Evolutionary conservation across 2,888 invertebrate species (phyloP).

Genomic region (Drosophila anomalata): DNA sequence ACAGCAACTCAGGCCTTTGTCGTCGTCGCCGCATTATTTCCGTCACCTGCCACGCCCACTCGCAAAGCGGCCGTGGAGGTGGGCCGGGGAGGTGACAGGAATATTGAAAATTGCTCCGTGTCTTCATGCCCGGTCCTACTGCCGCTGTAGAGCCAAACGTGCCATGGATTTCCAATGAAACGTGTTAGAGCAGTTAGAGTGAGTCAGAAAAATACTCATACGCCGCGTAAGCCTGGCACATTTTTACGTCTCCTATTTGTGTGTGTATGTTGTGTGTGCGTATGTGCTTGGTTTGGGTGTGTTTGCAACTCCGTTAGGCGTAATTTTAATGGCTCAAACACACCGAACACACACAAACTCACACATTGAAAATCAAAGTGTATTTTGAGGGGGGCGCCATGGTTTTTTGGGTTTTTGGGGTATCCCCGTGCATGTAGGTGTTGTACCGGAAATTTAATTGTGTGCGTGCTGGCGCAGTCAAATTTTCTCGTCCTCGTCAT

Average conservation of each 20-base stretch:
- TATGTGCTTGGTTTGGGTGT: conserved; percentile 22
- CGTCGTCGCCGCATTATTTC: conserved; percentile 68
- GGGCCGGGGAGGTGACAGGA: conserved; percentile 33
- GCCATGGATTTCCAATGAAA: conserved; percentile 76
- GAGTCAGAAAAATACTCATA: conserved; percentile 63
- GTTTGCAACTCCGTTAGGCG: conserved; percentile 62
- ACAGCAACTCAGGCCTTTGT: conserved; percentile 54
- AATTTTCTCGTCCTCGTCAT: conserved; percentile 50
- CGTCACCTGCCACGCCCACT: conserved; percentile 69
- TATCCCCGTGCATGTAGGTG: conserved; percentile 62
- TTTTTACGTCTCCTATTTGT: conserved; percentile 59
- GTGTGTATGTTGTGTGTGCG: conserved; percentile 43
- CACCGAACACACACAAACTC: conserved; percentile 37
- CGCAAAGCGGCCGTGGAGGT: neutral
- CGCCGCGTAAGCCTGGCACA: conserved; percentile 58
- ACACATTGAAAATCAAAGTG: conserved; percentile 61
- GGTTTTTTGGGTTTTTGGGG: conserved; percentile 14
- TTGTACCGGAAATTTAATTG: conserved; percentile 76
- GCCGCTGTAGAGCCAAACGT: conserved; percentile 60
- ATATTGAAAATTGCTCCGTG: conserved; percentile 67
- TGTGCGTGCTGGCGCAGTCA: conserved; percentile 74
- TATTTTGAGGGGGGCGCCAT: conserved; percentile 37
- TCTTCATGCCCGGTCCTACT: conserved; percentile 31
- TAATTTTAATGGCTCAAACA: conserved; percentile 78
- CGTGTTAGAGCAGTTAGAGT: conserved; percentile 52